Evolutionary conservation across 2,797 vertebrate species (phyloP), one percentile per base, ranked within the genome.

Genomic region (Taeniopygia guttata): DNA sequence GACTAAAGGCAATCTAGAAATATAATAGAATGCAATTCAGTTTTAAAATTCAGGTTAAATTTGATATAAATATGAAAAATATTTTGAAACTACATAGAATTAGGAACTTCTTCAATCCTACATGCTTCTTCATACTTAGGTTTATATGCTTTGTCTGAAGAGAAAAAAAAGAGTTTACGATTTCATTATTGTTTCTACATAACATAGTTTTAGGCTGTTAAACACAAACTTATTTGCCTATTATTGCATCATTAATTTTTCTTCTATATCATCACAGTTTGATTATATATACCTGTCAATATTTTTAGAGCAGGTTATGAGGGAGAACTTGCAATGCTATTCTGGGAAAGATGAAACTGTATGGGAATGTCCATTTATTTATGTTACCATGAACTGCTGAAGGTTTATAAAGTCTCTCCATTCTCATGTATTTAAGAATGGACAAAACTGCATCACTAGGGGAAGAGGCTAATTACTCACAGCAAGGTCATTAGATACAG

Each of bases 401-500:
- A 92, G 36, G 93, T 90, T 95, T 93, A 74, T 54, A 92, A 95
- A 92, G 75, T 36, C 16, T 95, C 87, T 86, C 38, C 59, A 82
- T 97, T 96, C 96, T 96, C 92, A 94, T 84, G 77, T 87, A 93
- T 67, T 95, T 95, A 96, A 90, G 91, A 92, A 95, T 85, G 93
- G 91, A 96, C 91, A 95, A 93, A 95, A 97, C 81, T 95, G 75
- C 90, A 94, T 95, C 93, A 92, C 74, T 85, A 69, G 90, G 38
- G 78, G 78, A 92, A 97, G 97, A 96, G 93, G 94, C 91, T 95
- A 97, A 97, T 97, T 97, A 96, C 84, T 96, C 80, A 93, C 84
- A 91, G 76, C 91, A 92, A 97, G 95, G 97, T 97, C 95, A 94
- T 96, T 97, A 97, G 95, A 96, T 92, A 93, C 86, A 97, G 77